phyloP scores from a whole-genome alignment of 1,140 invertebrate genomes.

The Calycopis cecrops region DNA sequence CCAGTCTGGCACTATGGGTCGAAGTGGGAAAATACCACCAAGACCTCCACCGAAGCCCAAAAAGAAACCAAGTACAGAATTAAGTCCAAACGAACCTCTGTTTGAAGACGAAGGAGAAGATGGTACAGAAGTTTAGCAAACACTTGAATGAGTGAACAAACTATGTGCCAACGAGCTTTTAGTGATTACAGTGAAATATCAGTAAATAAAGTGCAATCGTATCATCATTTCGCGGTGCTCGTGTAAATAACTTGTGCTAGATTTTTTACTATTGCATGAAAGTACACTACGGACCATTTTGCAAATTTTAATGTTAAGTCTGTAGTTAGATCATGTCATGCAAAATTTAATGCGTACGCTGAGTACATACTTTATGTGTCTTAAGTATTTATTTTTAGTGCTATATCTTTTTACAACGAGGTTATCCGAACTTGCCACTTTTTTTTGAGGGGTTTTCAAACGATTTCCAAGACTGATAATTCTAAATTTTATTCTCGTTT shows the following conservation, averaged over 20 bases:
- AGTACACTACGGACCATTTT: slow-evolving; percentile 62
- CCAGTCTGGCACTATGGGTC: slow-evolving; percentile 55
- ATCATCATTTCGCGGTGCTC: slow-evolving; percentile 66
- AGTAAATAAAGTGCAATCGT: slow-evolving; percentile 50
- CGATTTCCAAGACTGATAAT: slow-evolving; percentile 66
- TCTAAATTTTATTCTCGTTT: slow-evolving; percentile 53
- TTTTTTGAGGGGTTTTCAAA: slow-evolving; percentile 37
- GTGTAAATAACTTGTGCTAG: slow-evolving; percentile 70
- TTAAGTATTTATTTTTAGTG: slow-evolving; percentile 69
- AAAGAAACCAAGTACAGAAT: slow-evolving; percentile 77
- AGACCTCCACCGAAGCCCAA: slow-evolving; percentile 88
- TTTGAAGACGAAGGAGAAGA: slow-evolving; percentile 92
- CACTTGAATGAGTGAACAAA: slow-evolving; percentile 29
- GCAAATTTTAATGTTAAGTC: slow-evolving; percentile 40
- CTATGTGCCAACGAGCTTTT: slow-evolving; percentile 69
- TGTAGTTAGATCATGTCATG: slow-evolving; percentile 43
- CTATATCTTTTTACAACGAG: slow-evolving; percentile 40
- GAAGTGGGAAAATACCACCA: slow-evolving; percentile 83
- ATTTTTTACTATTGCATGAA: slow-evolving; percentile 70
- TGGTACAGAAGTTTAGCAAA: slow-evolving; percentile 85
- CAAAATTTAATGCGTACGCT: slow-evolving; percentile 27
- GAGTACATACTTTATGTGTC: slow-evolving; percentile 43
- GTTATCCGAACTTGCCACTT: slow-evolving; percentile 43
- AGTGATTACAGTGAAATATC: slow-evolving; percentile 51
- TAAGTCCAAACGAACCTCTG: slow-evolving; percentile 77